Evolutionary conservation across 2,888 invertebrate genomes (phyloP).

Genomic region (Heliconius ismenius): DNA sequence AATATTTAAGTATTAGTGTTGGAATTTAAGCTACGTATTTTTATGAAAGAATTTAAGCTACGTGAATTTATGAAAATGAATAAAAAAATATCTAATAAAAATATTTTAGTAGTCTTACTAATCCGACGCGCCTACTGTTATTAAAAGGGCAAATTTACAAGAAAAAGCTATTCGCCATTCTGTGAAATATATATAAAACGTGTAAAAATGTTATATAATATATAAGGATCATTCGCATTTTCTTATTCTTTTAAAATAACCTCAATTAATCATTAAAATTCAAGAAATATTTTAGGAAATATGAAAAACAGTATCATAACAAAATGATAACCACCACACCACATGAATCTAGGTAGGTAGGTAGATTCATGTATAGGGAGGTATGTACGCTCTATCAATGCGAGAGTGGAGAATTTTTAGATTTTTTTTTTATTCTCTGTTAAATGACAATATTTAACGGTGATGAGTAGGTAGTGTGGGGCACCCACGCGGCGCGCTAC

Average conservation of each 20-base stretch:
- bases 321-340: not conserved
- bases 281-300: too few relatives aligned
- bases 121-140: constrained; percentile 9
- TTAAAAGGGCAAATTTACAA: constrained; percentile 20
- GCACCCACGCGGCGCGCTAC: constrained; percentile 71
- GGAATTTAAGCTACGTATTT: not conserved
- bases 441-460: constrained; percentile 73
- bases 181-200: not conserved
- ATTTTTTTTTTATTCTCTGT: constrained; percentile 46
- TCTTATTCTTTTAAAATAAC: not conserved
- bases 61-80: not conserved
- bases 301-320: not conserved
- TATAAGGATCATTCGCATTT: not conserved
- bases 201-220: not conserved
- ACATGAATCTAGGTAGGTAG: not conserved
- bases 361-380: too few relatives aligned
- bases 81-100: not conserved
- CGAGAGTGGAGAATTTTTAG: constrained; percentile 27
- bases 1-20: not conserved
- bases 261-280: not conserved
- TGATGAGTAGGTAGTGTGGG: constrained; percentile 65
- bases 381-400: not conserved
- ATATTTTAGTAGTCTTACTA: not conserved
- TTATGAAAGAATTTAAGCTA: too few relatives aligned
- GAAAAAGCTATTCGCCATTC: constrained; percentile 5